Base-by-base conservation (phyloP, 2,888 invertebrate genomes). In the Chironomus riparius region DNA sequence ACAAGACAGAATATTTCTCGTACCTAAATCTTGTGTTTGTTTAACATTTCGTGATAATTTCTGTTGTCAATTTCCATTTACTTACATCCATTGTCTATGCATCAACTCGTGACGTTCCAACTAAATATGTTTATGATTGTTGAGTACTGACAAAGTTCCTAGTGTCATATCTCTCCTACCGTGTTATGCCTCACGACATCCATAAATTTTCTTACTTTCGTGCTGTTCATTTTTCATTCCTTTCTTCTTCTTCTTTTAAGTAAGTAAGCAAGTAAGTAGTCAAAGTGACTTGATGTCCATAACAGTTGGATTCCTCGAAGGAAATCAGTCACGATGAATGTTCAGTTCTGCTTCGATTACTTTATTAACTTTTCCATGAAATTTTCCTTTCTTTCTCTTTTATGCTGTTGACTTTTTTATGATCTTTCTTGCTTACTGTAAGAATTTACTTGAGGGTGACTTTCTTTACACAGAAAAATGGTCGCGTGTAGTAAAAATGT, bases 281-380 rank as follows among this genome's bases (percentile, higher is more conserved):
- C 38, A 38, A 38, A 38, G 38, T 73, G 74, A 65, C 74, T 74
- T 68, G 74, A 74, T 74, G 74, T 74, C 74, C 74, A 74, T 48
- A 38, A 68, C 74, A 74, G 65, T 74, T 74, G 65, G 24, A 74
- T 74, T 74, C 74, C 21, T 15, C 61, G 74, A 74, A 74, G 74
- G 74, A 68, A 65, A 48, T 74, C 74, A 65, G 68, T 73, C 65
- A 65, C 65, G 21, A 65, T 21, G 22, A 10, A 65, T 62, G 62
- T 71, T 71, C 22, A 28, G 38, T 62, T 56, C 71, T 56, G 15
- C 62, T 74, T 74, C 68, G 74, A 74, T 74, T 68, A 74, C 47
- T 74, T 74, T 74, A 74, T 74, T 74, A 74, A 74, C 65, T 74
- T 74, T 74, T 74, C 74, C 74, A 47, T 74, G 74, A 74, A 74